Evolutionary conservation across 2,113 vertebrate genomes (phyloP), one percentile per base, ranked within the genome.

Genomic region (Phaethornis superciliosus): DNA sequence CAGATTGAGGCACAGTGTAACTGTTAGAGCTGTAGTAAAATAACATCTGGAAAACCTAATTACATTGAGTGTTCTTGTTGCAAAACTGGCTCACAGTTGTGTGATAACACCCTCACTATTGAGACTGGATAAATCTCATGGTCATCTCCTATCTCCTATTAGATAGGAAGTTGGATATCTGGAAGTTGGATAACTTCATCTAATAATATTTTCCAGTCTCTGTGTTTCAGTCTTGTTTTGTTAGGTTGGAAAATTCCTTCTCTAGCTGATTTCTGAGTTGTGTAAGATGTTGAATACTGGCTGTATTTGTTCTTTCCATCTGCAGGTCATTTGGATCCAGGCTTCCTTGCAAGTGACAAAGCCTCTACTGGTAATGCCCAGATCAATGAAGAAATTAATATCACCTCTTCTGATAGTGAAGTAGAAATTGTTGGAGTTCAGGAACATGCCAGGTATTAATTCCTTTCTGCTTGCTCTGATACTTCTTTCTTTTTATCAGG

Each of bases 401-500:
- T 99, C 35, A 97, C 98, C 30, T 99, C 99, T 91, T 99, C 99
- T 13, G 99, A 99, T 94, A 99, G 99, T 0, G 99, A 99, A 97
- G 99, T 99, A 96, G 99, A 99, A 96, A 99, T 99, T 79, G 98
- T 99, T 59, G 99, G 99, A 54, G 99, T 99, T 96, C 99, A 99
- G 90, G 98, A 99, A 95, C 98, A 99, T 90, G 97, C 98, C 96
- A 98, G 99, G 99, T 99, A 98, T 78, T 10, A 24, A 37, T 86
- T 89, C 9, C 14, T 46, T 89, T 89, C 86, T 76, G 52, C 55
- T 62, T 51, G 8, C 35, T 92, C 47, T 64, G 42, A 19, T 83
- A 49, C 21, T 60, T 60, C 64, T 86, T 92, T 81, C 26, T 65
- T 76, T 74, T 56, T 59, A 28, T 74, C 64, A 87, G 35, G 72